These are phyloP conservation scores for Artibeus jamaicensis DNA, from an alignment of 2,797 vertebrate species.

Conservation along the genomic window DNA sequence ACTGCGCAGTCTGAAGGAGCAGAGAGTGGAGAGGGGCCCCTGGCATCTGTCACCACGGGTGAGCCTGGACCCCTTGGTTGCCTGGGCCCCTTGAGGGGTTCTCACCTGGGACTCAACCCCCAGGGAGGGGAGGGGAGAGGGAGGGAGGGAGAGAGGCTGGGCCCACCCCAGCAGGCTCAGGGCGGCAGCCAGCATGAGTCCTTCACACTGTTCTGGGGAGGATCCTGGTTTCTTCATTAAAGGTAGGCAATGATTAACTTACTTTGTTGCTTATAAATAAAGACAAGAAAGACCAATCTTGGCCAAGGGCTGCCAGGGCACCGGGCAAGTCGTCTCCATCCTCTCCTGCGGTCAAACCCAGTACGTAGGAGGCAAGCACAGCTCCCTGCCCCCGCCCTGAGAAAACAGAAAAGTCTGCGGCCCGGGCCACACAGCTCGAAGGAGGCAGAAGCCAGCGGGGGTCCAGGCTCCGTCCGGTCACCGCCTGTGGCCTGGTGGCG, in stretches of 20 bases:
- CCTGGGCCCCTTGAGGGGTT: rapidly evolving
- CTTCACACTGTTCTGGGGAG: rapidly evolving
- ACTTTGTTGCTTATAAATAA: not conserved
- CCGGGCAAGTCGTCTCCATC: rapidly evolving
- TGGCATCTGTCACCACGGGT: rapidly evolving
- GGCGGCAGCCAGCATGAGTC: rapidly evolving
- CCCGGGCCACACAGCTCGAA: rapidly evolving
- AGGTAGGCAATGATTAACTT: not conserved
- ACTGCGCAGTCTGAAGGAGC: not conserved
- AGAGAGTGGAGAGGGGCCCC: not conserved
- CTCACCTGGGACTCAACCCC: not conserved
- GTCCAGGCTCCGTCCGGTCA: not conserved
- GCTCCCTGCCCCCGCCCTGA: not conserved
- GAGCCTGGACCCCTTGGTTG: not conserved
- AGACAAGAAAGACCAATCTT: no score
- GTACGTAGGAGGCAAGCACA: not conserved
- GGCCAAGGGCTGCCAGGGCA: rapidly evolving
- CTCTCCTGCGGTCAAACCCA: not conserved
- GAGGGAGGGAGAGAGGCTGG: rapidly evolving
- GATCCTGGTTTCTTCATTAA: no score
- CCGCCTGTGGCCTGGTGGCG: rapidly evolving
- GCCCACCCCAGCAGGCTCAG: not conserved
- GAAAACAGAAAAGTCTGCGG: not conserved
- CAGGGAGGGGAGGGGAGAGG: rapidly evolving
- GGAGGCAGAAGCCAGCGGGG: no score